Conservation (phyloP, 2,797 vertebrate species). For the Galagoides demidoff region DNA sequence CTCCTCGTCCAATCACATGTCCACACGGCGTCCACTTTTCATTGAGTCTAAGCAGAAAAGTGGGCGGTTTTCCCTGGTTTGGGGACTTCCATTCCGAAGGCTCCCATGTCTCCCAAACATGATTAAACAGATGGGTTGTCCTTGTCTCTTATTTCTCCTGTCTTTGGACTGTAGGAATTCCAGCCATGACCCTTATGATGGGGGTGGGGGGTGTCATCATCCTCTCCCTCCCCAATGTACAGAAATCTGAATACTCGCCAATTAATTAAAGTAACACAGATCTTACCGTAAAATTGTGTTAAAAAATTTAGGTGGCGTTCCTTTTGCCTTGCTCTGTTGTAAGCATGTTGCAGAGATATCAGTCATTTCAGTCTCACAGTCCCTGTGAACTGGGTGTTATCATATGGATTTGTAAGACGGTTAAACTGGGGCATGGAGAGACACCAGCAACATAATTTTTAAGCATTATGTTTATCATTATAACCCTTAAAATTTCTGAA, state of each 20-base stretch:
- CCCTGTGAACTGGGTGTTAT: background rate
- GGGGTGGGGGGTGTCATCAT: too few species aligned
- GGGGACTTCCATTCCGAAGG: background rate
- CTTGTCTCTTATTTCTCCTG: background rate
- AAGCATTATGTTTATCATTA: background rate
- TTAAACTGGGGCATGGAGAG: background rate
- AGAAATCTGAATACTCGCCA: background rate
- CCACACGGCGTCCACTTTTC: background rate
- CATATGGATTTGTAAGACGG: background rate
- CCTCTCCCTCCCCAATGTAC: background rate
- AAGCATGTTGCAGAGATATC: background rate
- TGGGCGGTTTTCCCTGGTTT: background rate
- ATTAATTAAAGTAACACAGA: constrained; percentile 9
- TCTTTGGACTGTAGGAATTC: background rate
- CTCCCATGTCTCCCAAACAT: background rate
- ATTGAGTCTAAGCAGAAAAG: background rate
- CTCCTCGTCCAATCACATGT: background rate
- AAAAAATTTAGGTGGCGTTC: background rate
- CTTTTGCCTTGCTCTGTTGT: background rate
- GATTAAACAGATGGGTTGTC: background rate
- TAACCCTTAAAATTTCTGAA: background rate
- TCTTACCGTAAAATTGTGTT: background rate
- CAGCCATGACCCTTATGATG: background rate
- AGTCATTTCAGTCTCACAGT: background rate
- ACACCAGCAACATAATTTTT: background rate